Base-by-base conservation (phyloP, 2,888 invertebrate genomes). In the Epirrita christyi region DNA sequence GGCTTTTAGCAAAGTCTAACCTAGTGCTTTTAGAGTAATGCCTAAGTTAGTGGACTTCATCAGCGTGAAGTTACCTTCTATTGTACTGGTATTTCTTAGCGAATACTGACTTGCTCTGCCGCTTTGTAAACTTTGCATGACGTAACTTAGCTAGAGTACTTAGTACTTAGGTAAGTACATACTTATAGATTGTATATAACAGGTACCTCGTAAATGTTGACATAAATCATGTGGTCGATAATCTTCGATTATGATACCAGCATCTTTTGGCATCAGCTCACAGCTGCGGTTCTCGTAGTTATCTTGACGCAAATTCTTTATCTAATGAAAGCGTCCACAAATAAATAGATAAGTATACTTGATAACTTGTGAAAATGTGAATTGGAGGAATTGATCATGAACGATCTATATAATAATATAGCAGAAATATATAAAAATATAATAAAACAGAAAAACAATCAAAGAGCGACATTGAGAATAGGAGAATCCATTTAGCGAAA, bases 51-150 rank as follows among this genome's bases (percentile, higher is more conserved):
- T 27, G 57, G 42, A 48, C 55, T 64, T 55, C 38, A 49, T 49
- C 37, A 50, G 61, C 56, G 49, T 61, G 29, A 59, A 61, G 63
- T 53, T 21, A 21, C 2, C 21, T 59, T 55, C 57, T 54, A 57
- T 61, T 47, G 55, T 42, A 42, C 41, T 44, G 52, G 53, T 53
- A 50, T 66, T 63, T 61, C 56, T 53, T 51, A 55, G 32, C 32
- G 8, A 32, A 32, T 32, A 32, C 52, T 37, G 41, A 50, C 49
- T 38, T 59, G 59, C 49, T 48, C 58, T 50, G 53, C 44, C 47
- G 55, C 47, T 61, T 61, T 37, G 56, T 41, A 53, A 58, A 57
- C 49, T 57, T 50, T 21, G 55, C 48, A 44, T 57, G 59, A 51
- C 55, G 50, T 43, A 59, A 61, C 49, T 53, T 57, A 29, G 36